These are phyloP conservation scores for Lordiphosa clarofinis DNA, from an alignment of 1,140 invertebrate genomes.

Conservation along the genomic window DNA sequence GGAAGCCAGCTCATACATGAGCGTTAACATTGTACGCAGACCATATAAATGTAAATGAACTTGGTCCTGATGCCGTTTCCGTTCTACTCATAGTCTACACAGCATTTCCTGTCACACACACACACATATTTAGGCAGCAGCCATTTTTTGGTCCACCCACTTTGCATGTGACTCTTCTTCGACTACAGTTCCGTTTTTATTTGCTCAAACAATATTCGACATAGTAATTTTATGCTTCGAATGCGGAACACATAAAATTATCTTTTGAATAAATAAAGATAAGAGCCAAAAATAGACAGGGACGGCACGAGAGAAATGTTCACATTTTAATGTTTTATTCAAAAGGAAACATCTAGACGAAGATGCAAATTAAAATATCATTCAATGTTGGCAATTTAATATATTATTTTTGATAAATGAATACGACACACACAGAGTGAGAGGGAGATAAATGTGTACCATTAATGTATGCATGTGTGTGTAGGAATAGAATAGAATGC, in stretches of 20 bases:
- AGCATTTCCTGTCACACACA: conserved; percentile 66
- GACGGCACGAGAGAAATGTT: conserved; percentile 35
- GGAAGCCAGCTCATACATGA: conserved; percentile 48
- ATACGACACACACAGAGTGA: conserved; percentile 27
- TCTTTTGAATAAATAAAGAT: conserved; percentile 79
- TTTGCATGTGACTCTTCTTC: conserved; percentile 69
- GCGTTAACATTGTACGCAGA: conserved; percentile 77
- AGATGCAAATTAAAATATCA: conserved; percentile 78
- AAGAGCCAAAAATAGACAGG: conserved; percentile 41
- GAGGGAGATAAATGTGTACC: conserved; percentile 30
- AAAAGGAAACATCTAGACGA: conserved; percentile 74
- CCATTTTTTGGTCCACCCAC: conserved; percentile 69
- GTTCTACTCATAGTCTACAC: conserved; percentile 65
- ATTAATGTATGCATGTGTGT: conserved; percentile 33
- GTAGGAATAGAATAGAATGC: conserved; percentile 22
- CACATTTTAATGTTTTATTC: conserved; percentile 77
- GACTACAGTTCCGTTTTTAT: conserved; percentile 66
- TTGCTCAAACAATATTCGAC: conserved; percentile 78
- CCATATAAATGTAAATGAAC: conserved; percentile 78
- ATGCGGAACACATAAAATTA: conserved; percentile 78
- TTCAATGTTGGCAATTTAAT: conserved; percentile 78
- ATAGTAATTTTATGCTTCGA: conserved; percentile 78
- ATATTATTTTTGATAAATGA: conserved; percentile 78
- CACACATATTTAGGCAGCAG: conserved; percentile 58
- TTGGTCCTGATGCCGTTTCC: conserved; percentile 74